Evolutionary conservation across 1,140 invertebrate species (phyloP), one percentile per base, ranked within the genome.

Genomic region (Zaprionus davidi): DNA sequence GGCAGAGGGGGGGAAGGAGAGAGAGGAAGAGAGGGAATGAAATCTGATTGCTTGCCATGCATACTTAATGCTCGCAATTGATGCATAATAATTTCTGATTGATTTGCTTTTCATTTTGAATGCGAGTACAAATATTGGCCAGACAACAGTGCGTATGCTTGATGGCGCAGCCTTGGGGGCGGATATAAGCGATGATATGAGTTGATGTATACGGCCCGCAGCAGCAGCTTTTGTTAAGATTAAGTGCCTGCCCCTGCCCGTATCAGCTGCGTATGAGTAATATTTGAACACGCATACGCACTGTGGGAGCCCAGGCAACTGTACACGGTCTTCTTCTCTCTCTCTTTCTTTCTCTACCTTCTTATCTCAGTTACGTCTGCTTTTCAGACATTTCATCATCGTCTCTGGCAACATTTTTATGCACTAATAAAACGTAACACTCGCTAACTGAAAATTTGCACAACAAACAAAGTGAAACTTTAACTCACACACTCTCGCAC

Each of bases 111-210:
- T 9, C n/a, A 46, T 46, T 46, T 46, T 5, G 20, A 22, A 13
- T 12, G 15, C 38, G 55, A 46, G 38, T 44, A 13, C 41, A 49
- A 26, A 68, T 64, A 71, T 64, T 55, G 17, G 11, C 11, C 15
- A 53, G 58, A 60, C 59, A 82, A 68, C 80, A 49, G 76, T 67
- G 80, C 80, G 80, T 82, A 82, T 79, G 57, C 64, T 67, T 71
- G 46, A 36, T 49, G 65, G 66, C 55, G 34, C 55, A 58, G 51
- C 46, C 59, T 13, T 53, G 13, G 44, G 24, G 49, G 13, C 41
- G 15, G 15, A 65, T 2, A n/a, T n/a, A 17, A 17, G 41, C 7
- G 41, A 17, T 17, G 28, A 57, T 34, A 28, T 56, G 53, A 51
- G 71, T 75, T 77, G 58, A 26, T 59, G 55, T 38, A 26, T 24